Evolutionary conservation across 1,140 invertebrate species (phyloP), one percentile per base, ranked within the genome.

Genomic region (Cotesia typhae): DNA sequence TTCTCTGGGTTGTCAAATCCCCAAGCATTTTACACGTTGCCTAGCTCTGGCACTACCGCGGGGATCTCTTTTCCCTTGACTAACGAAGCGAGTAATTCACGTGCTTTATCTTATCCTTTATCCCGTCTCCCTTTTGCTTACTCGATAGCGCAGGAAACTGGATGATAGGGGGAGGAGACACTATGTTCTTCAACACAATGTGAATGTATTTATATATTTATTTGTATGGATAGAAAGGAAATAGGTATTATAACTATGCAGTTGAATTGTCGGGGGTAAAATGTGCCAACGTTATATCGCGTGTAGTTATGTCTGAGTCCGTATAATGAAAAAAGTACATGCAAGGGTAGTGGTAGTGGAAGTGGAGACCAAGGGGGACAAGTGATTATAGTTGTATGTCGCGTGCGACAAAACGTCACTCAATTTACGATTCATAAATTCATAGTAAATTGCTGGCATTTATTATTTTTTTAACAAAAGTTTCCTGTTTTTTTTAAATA

Each of bases 51-150:
- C 12, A 64, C 28, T 53, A 47, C 20, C 60, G 20, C 60, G 17
- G 17, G 12, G 12, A 67, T 17, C 37, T 37, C 52, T 55, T 52
- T 9, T 20, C 51, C 47, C 47, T 35, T 51, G 35, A 67, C 63
- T 66, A 64, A 72, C 55, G 64, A 72, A 72, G 52, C 70, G 14
- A 12, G 59, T 72, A 72, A 72, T 72, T 65, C 52, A 59, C 12
- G 53, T 20, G n/a, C 55, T 59, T 66, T 66, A 28, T 65, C 53
- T 53, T 55, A 28, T 72, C 59, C 41, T 5, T 36, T 10, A 37
- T n/a, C 17, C n/a, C 41, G 35, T 65, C n/a, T n/a, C 35, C 53
- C 38, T 17, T 37, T 9, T 38, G 47, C 35, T n/a, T 38, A 38
- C 4, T 55, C 6, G 60, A 41, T 35, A n/a, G 38, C 51, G 35